phyloP scores from a whole-genome alignment of 2,113 vertebrate genomes.

The Nothoprocta pentlandii region DNA sequence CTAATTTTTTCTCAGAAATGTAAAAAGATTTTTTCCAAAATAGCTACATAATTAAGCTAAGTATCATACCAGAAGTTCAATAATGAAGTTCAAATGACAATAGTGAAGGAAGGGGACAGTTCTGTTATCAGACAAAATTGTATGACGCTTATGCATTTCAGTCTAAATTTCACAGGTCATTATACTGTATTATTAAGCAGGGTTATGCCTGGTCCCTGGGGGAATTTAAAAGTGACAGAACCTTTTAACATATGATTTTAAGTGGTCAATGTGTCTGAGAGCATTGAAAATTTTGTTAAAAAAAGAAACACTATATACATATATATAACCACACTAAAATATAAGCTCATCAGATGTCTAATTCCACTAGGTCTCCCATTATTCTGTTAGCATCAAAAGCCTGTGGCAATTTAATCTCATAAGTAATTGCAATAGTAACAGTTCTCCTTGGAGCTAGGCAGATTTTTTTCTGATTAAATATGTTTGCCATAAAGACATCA shows the following conservation, averaged over 20 bases:
- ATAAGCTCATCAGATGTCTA: not conserved
- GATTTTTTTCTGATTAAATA: not conserved
- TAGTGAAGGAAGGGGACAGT: accelerated
- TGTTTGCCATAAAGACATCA: not conserved
- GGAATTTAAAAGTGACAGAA: not conserved
- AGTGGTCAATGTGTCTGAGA: not conserved
- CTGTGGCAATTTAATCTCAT: not conserved
- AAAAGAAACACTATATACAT: not conserved
- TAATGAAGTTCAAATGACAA: not conserved
- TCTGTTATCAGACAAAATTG: not conserved
- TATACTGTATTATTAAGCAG: not conserved
- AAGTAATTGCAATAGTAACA: not conserved
- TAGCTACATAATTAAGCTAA: not conserved
- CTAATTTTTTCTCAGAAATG: not conserved
- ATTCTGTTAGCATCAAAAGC: not conserved
- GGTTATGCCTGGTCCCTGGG: not conserved
- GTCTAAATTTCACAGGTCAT: not conserved
- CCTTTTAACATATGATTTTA: not conserved
- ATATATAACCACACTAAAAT: too few relatives aligned
- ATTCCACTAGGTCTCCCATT: not conserved
- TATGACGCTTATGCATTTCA: not conserved
- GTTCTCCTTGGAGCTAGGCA: not conserved
- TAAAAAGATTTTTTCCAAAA: not conserved
- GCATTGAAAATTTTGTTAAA: not conserved
- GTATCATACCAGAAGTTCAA: not conserved